These are phyloP conservation scores for Gnatocerus cornutus DNA, from an alignment of 2,888 invertebrate genomes.

Conservation along the genomic window DNA sequence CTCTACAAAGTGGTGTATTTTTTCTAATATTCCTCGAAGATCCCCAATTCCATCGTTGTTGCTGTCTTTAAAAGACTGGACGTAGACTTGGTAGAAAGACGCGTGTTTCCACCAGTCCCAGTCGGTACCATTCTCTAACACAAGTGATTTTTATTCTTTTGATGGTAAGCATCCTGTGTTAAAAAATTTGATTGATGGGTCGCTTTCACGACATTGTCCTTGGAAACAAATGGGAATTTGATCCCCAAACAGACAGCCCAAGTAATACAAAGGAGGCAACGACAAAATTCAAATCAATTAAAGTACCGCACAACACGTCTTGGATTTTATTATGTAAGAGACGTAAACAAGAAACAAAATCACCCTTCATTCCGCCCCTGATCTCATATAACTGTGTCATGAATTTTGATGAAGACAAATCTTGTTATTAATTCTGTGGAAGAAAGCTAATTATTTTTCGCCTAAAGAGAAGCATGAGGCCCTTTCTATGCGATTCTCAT, in stretches of 20 bases:
- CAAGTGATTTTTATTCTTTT: background rate
- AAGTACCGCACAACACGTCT: background rate
- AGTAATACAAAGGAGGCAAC: conserved; percentile 29
- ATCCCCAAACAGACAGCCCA: conserved; percentile 47
- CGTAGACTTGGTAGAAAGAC: conserved; percentile 89
- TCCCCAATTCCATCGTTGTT: conserved; percentile 92
- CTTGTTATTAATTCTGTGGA: conserved; percentile 39
- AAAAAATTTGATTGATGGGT: background rate
- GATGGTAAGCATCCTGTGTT: background rate
- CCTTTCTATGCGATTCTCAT: conserved; percentile 26
- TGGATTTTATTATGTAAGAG: background rate
- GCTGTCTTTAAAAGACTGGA: conserved; percentile 88
- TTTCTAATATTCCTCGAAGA: conserved; percentile 77
- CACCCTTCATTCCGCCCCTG: conserved; percentile 12
- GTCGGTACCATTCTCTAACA: background rate
- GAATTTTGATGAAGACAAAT: conserved; percentile 38
- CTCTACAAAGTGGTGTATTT: conserved; percentile 69
- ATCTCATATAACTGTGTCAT: conserved; percentile 39
- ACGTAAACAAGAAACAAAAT: conserved; percentile 27
- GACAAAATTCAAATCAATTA: background rate
- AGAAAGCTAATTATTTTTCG: conserved; percentile 38
- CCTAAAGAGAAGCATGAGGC: conserved; percentile 5
- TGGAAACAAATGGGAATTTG: conserved; percentile 37
- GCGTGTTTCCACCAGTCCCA: conserved; percentile 88
- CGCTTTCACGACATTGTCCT: conserved; percentile 5